phyloP scores from a whole-genome alignment of 2,113 vertebrate species.

The Ifrita kowaldi region DNA sequence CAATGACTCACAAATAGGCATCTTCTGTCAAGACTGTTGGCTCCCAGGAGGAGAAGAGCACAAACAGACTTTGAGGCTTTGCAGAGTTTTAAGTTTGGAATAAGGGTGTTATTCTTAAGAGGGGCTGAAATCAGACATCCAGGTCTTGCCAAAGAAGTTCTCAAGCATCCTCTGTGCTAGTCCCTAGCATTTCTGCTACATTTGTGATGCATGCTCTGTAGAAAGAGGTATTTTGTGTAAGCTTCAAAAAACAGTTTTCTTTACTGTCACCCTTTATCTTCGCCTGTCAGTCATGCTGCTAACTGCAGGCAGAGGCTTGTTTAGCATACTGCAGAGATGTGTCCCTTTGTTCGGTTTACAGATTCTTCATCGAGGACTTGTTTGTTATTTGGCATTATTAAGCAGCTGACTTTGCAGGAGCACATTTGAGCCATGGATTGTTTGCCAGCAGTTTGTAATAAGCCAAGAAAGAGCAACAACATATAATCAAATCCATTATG shows the following conservation, averaged over 20 bases:
- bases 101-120: neutral
- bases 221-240: neutral
- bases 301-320: neutral
- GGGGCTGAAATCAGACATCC: neutral
- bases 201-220: neutral
- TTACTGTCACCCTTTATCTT: neutral
- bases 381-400: conserved; percentile 2
- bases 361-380: neutral
- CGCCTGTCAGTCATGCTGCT: neutral
- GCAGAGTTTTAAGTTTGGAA: neutral
- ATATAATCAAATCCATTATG: conserved; percentile 43
- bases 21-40: neutral
- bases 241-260: neutral
- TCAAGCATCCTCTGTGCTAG: neutral
- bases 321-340: neutral
- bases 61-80: neutral
- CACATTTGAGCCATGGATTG: neutral
- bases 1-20: neutral
- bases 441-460: conserved; percentile 42
- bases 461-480: conserved; percentile 39
- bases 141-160: neutral
- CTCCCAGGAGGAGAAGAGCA: neutral
- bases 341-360: neutral
- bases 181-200: neutral
- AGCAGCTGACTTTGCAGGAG: conserved; percentile 25